These are phyloP conservation scores for Aldabrachelys gigantea DNA, from an alignment of 2,113 vertebrate species.

Conservation along the genomic window DNA sequence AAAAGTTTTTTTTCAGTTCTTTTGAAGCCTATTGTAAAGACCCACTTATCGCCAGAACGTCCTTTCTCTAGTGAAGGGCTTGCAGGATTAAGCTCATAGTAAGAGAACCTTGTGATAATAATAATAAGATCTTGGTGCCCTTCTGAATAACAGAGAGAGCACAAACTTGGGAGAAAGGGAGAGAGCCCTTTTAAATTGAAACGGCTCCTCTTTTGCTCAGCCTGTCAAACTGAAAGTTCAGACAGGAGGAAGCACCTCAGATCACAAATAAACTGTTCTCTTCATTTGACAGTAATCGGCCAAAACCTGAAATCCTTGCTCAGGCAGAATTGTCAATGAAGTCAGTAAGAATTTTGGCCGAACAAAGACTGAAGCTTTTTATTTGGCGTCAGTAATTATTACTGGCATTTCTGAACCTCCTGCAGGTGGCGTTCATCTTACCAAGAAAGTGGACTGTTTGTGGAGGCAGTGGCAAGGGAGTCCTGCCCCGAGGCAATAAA, in stretches of 20 bases:
- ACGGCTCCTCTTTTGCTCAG: constrained; percentile 15
- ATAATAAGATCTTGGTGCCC: not conserved
- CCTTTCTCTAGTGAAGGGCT: not conserved
- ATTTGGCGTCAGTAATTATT: constrained; percentile 20
- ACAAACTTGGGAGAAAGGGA: fast-evolving
- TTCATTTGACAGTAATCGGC: constrained; percentile 58
- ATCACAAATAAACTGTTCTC: constrained; percentile 54
- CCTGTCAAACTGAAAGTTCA: constrained; percentile 31
- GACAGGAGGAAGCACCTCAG: constrained; percentile 56
- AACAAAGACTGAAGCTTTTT: not conserved
- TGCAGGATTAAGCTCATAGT: not conserved
- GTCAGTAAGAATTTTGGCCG: constrained; percentile 8
- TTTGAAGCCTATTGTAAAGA: not conserved
- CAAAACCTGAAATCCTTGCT: constrained; percentile 42
- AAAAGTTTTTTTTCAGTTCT: constrained; percentile 4
- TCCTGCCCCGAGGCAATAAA: constrained; percentile 43
- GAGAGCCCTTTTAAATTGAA: not conserved
- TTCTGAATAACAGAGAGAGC: not conserved
- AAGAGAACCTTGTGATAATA: not conserved
- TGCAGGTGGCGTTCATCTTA: not conserved
- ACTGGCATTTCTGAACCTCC: constrained; percentile 35
- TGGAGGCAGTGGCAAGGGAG: not conserved
- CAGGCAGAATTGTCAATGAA: constrained; percentile 34
- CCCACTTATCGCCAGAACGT: not conserved
- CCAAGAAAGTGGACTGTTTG: not conserved